Conservation (phyloP, 2,113 vertebrate species). For the Anolis sagrei region DNA sequence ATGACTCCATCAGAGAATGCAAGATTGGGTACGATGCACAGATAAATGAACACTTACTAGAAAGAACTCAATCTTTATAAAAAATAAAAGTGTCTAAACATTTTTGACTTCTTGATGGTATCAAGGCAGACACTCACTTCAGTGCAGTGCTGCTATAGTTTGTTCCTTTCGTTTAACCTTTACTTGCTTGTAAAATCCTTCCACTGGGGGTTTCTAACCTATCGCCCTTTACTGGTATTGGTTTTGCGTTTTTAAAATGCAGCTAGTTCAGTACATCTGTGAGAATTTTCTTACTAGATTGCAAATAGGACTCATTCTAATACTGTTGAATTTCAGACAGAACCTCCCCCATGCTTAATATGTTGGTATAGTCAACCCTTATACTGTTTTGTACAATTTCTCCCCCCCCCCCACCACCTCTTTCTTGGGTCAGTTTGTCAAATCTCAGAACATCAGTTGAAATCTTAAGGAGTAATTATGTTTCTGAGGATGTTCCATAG, state of each 20-base stretch:
- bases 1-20: not conserved
- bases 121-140: not conserved
- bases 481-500: no score
- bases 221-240: not conserved
- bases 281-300: not conserved
- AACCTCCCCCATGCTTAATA: not conserved
- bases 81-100: not conserved
- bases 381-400: not conserved
- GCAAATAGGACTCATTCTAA: not conserved
- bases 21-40: not conserved
- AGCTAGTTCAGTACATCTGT: not conserved
- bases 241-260: not conserved
- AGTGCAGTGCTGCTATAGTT: not conserved
- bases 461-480: no score
- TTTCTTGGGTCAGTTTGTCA: not conserved
- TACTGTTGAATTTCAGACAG: not conserved
- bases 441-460: no score
- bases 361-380: not conserved
- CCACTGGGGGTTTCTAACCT: not conserved
- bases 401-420: not conserved
- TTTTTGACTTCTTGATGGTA: not conserved
- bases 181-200: not conserved
- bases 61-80: not conserved
- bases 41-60: not conserved
- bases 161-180: accelerated